A percentile compares a stretch with the other conserved stretches of the same genome.
These are phyloP conservation scores for Acanthurus tractus DNA, from an alignment of 2,797 vertebrate genomes.

Conservation along the genomic window DNA sequence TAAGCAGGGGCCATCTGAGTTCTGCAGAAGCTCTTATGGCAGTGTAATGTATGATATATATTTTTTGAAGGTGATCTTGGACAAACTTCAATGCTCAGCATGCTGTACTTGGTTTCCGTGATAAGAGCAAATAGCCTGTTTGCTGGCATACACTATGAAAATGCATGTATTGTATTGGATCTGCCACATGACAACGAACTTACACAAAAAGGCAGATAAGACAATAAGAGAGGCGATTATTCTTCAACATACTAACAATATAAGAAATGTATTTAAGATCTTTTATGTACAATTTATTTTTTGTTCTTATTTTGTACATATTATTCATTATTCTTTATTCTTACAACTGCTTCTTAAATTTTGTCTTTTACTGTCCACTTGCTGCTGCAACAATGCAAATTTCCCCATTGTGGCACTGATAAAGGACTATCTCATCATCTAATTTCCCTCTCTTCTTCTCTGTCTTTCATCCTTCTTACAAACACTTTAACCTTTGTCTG, in stretches of 20 bases:
- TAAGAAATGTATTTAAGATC: background rate
- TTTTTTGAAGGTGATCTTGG: slow-evolving; percentile 8
- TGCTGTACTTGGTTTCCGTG: slow-evolving; percentile 16
- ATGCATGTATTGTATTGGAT: slow-evolving; percentile 1
- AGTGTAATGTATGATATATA: slow-evolving; percentile 24
- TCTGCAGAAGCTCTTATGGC: slow-evolving; percentile 12
- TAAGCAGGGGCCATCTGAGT: slow-evolving; percentile 27
- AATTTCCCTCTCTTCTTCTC: background rate
- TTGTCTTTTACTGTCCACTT: too few relatives aligned
- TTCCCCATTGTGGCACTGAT: too few relatives aligned
- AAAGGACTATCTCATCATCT: too few relatives aligned
- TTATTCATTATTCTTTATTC: too few relatives aligned
- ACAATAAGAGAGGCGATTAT: background rate
- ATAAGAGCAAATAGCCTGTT: slow-evolving; percentile 15
- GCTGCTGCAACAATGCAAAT: too few relatives aligned
- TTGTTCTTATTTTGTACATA: too few relatives aligned
- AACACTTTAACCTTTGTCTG: background rate
- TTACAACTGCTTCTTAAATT: too few relatives aligned
- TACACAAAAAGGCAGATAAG: background rate
- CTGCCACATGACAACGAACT: background rate
- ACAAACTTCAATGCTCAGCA: background rate
- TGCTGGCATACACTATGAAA: slow-evolving; percentile 10
- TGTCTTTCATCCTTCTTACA: background rate
- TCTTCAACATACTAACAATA: background rate
- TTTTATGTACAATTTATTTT: too few relatives aligned